Conservation (phyloP, 2,888 invertebrate genomes). For the Chrysolina oricalcia region DNA sequence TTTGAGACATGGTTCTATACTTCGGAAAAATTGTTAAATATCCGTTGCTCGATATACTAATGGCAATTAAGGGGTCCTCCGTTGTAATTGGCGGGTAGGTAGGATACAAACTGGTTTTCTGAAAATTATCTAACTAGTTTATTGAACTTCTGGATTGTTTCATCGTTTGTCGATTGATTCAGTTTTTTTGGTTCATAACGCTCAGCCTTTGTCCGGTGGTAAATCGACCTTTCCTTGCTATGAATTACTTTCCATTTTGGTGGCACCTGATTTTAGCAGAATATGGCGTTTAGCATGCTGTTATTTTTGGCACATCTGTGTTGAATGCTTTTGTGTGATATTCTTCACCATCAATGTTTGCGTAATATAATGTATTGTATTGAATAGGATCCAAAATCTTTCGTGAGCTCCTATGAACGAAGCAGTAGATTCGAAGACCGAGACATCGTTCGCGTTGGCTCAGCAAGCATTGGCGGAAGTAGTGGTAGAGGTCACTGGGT, state of each 20-base stretch:
- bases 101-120: no score
- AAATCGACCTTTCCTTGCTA: background rate
- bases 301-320: background rate
- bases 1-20: no score
- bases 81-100: no score
- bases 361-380: constrained; percentile 45
- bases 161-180: no score
- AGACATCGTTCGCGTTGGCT: constrained; percentile 49
- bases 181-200: background rate
- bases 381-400: constrained; percentile 63
- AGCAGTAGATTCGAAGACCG: constrained; percentile 53
- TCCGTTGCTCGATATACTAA: no score
- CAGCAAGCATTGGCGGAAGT: constrained; percentile 49
- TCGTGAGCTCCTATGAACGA: constrained; percentile 64
- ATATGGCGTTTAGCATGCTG: background rate
- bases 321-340: background rate
- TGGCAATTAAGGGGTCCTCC: no score
- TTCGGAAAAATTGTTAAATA: no score
- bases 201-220: background rate
- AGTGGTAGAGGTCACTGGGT: constrained; percentile 60
- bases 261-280: background rate
- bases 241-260: background rate
- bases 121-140: no score
- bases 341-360: background rate
- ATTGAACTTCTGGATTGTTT: no score